Evolutionary conservation across 2,888 invertebrate genomes (phyloP).

Genomic region (Rhamphomyia laevipes): DNA sequence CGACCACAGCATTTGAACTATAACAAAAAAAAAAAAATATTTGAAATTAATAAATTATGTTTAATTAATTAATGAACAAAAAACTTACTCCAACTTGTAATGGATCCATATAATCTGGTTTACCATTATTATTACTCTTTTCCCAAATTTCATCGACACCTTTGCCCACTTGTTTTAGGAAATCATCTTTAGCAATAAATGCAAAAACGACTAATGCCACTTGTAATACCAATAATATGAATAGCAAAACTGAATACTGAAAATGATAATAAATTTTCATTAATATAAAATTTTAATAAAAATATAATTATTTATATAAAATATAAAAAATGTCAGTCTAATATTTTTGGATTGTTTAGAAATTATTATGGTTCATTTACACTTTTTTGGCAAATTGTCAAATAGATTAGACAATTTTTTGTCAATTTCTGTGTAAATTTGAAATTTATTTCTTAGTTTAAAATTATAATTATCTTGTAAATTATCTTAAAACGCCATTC

Average conservation of each 20-base stretch:
- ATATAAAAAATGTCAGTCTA: too few relatives aligned
- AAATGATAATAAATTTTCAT: slow-evolving; percentile 20
- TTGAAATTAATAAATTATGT: neutral
- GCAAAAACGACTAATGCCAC: slow-evolving; percentile 59
- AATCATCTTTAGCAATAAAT: slow-evolving; percentile 51
- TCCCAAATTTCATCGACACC: slow-evolving; percentile 42
- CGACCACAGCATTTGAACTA: slow-evolving; percentile 34
- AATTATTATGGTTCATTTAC: too few relatives aligned
- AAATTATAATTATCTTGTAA: too few relatives aligned
- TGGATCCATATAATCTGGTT: slow-evolving; percentile 31
- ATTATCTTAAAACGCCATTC: too few relatives aligned
- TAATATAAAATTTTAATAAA: neutral
- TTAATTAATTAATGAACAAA: neutral
- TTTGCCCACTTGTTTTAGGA: slow-evolving; percentile 42
- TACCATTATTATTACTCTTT: slow-evolving; percentile 19
- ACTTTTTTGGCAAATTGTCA: too few relatives aligned
- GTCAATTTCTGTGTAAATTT: too few relatives aligned
- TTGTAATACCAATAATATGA: slow-evolving; percentile 62
- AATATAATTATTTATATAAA: too few relatives aligned
- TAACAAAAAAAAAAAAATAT: neutral
- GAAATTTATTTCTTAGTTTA: too few relatives aligned
- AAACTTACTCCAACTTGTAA: slow-evolving; percentile 29
- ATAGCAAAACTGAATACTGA: slow-evolving; percentile 60
- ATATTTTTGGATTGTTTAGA: too few relatives aligned
- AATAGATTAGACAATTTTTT: too few relatives aligned